These are phyloP conservation scores for Drosophila pseudoobscura DNA, from an alignment of 1,140 invertebrate genomes.

Conservation along the genomic window DNA sequence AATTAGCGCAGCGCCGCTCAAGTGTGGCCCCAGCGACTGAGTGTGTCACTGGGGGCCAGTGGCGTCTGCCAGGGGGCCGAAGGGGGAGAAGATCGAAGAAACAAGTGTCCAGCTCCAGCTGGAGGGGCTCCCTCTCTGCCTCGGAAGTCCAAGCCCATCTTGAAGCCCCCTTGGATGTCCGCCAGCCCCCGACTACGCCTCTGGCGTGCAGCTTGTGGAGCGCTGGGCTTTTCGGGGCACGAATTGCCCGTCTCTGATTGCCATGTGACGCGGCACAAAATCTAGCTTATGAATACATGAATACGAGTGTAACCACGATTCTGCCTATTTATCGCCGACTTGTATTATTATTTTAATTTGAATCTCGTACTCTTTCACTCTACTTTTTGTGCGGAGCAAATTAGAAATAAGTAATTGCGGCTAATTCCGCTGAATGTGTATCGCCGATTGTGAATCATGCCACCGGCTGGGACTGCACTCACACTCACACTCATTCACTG, in stretches of 20 bases:
- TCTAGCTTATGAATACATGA: slow-evolving; percentile 60
- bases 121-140: too few species aligned
- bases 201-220: slow-evolving; percentile 20
- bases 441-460: slow-evolving; percentile 26
- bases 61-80: slow-evolving; percentile 5
- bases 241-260: slow-evolving; percentile 62
- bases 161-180: too few species aligned
- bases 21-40: neutral
- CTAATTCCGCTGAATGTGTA: slow-evolving; percentile 57
- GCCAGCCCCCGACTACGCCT: slow-evolving; percentile 4
- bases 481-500: slow-evolving; percentile 9
- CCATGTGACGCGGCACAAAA: slow-evolving; percentile 72
- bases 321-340: slow-evolving; percentile 4
- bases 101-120: too few species aligned
- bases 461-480: slow-evolving; percentile 4
- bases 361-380: slow-evolving; percentile 20
- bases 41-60: slow-evolving; percentile 10
- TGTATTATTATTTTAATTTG: slow-evolving; percentile 38
- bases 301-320: neutral
- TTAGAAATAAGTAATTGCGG: slow-evolving; percentile 58
- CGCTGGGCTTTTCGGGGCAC: slow-evolving; percentile 44
- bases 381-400: slow-evolving; percentile 7
- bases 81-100: too few species aligned
- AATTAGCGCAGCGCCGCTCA: slow-evolving; percentile 64
- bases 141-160: too few species aligned